Conservation (phyloP, 2,888 invertebrate genomes). For the Drosophila cognata region DNA sequence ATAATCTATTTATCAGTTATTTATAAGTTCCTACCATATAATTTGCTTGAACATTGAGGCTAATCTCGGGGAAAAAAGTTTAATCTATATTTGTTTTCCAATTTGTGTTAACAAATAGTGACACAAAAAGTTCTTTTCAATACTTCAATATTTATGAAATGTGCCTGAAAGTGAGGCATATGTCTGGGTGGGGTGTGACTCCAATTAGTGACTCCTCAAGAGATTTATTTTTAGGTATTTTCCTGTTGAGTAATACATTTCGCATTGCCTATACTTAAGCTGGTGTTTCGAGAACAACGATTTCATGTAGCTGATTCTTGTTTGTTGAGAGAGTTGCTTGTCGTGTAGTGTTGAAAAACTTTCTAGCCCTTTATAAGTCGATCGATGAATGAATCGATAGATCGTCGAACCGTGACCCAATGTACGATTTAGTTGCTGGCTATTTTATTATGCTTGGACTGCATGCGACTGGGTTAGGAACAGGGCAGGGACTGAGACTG, state of each 20-base stretch:
- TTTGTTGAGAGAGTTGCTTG: slow-evolving; percentile 16
- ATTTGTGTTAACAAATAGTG: not conserved
- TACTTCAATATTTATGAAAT: not conserved
- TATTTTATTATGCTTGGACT: slow-evolving; percentile 58
- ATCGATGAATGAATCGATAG: slow-evolving; percentile 70
- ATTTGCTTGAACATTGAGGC: not conserved
- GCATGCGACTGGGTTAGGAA: not conserved
- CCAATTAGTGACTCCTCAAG: not conserved
- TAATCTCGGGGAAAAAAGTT: not conserved
- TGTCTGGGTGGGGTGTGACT: not conserved
- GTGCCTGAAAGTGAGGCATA: slow-evolving; percentile 4
- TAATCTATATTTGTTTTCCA: not conserved
- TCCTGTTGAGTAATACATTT: not conserved
- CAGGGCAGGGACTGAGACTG: slow-evolving; percentile 5
- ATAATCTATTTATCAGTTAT: not conserved
- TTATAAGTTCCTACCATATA: not conserved
- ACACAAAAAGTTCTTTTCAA: not conserved
- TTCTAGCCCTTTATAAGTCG: slow-evolving; percentile 39
- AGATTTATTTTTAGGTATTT: not conserved
- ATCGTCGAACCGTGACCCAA: slow-evolving; percentile 74
- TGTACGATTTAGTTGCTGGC: slow-evolving; percentile 74
- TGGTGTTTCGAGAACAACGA: not conserved
- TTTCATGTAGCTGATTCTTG: not conserved
- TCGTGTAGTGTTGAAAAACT: slow-evolving; percentile 37
- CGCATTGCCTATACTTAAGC: not conserved